These are phyloP conservation scores for Equus przewalskii DNA, from an alignment of 2,113 vertebrate genomes.

Conservation along the genomic window DNA sequence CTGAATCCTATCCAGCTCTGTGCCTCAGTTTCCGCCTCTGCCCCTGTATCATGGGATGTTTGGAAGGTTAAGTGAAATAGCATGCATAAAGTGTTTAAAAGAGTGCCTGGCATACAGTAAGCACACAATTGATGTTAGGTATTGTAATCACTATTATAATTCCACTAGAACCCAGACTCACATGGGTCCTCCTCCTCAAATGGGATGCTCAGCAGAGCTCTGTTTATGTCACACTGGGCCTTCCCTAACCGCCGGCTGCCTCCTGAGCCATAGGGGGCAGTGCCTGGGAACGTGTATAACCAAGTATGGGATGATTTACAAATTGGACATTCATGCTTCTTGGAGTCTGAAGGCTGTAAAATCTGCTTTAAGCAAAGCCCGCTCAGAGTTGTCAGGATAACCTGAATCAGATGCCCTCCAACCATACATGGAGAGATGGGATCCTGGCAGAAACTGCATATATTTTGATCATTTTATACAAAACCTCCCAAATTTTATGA, in stretches of 20 bases:
- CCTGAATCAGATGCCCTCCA: neutral
- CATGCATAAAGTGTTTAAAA: neutral
- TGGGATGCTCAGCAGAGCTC: neutral
- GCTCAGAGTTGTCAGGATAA: neutral
- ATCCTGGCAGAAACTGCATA: neutral
- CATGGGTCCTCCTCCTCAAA: neutral
- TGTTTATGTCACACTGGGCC: neutral
- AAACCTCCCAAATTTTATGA: neutral
- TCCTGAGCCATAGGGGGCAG: neutral
- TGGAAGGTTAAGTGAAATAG: neutral
- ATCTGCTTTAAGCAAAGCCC: neutral
- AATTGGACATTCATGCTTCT: neutral
- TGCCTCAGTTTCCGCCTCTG: neutral
- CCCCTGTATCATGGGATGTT: accelerated
- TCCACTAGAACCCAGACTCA: neutral
- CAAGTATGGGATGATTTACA: neutral
- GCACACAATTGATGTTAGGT: accelerated
- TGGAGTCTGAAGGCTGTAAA: neutral
- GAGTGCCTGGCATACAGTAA: neutral
- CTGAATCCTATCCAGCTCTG: accelerated
- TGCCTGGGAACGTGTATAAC: accelerated
- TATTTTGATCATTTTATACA: neutral
- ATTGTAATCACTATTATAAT: too few relatives aligned
- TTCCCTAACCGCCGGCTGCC: accelerated
- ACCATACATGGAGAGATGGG: neutral